Percentiles rank a stretch among this genome's conserved stretches.
phyloP scores from a whole-genome alignment of 2,113 vertebrate species.

The Eublepharis macularius region DNA sequence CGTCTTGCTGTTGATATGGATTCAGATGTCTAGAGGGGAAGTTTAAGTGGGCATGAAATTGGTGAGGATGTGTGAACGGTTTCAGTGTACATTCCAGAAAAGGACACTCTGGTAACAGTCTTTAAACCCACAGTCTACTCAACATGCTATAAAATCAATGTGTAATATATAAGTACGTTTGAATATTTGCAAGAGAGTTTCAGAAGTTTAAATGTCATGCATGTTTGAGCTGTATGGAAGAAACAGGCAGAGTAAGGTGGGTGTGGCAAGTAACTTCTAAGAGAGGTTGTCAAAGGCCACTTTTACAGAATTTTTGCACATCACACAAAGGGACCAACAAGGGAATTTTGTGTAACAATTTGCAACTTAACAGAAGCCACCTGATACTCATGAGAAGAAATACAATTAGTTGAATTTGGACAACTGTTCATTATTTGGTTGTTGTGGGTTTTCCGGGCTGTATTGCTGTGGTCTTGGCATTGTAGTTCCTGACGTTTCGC shows the following conservation, averaged over 20 bases:
- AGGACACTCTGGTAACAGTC: background rate
- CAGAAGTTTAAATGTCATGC: too few relatives aligned
- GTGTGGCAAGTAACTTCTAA: too few relatives aligned
- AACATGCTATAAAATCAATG: too few relatives aligned
- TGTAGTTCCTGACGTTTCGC: too few relatives aligned
- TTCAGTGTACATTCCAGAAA: background rate
- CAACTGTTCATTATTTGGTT: background rate
- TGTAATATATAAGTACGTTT: too few relatives aligned
- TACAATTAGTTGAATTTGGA: background rate
- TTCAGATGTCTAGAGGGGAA: background rate
- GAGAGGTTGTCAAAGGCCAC: background rate
- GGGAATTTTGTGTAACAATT: background rate
- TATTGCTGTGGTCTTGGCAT: too few relatives aligned
- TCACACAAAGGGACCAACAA: background rate
- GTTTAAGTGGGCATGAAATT: background rate
- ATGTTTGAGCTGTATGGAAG: too few relatives aligned
- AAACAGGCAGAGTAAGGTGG: too few relatives aligned
- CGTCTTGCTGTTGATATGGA: background rate
- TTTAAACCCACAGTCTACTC: too few relatives aligned
- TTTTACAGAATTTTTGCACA: background rate
- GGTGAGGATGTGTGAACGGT: background rate
- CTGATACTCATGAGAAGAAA: background rate
- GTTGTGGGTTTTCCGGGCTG: too few relatives aligned
- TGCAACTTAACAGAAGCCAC: background rate
- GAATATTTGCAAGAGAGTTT: too few relatives aligned